A percentile compares a stretch with the other conserved stretches of the same genome.
Conservation (phyloP, 2,113 vertebrate genomes). For the Eurystomus gularis region DNA sequence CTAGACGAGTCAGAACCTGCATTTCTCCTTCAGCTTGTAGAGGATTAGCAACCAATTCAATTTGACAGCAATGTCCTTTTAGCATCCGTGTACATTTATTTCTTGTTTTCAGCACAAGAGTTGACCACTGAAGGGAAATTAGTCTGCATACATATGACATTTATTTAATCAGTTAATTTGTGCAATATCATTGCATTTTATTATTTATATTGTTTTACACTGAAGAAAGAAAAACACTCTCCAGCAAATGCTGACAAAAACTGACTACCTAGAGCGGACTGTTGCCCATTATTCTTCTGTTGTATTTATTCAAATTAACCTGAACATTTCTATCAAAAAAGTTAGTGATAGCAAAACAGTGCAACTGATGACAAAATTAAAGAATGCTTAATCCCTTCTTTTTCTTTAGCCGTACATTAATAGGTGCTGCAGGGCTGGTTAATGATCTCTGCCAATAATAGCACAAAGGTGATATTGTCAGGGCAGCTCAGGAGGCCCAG, state of each 20-base stretch:
- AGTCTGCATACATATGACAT: neutral
- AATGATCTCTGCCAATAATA: neutral
- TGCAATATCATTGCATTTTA: neutral
- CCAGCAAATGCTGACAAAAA: neutral
- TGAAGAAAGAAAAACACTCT: neutral
- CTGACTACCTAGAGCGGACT: neutral
- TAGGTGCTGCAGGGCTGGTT: neutral
- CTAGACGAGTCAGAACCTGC: neutral
- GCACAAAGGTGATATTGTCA: neutral
- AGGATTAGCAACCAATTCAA: neutral
- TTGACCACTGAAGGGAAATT: neutral
- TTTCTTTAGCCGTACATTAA: neutral
- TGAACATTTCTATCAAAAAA: neutral
- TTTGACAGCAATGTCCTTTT: neutral
- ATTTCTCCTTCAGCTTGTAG: neutral
- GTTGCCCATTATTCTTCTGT: neutral
- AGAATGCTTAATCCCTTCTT: neutral
- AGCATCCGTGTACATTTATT: neutral
- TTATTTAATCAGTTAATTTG: neutral
- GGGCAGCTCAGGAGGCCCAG: neutral
- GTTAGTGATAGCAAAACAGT: neutral
- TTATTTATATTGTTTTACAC: neutral
- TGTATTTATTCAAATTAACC: conserved; percentile 10
- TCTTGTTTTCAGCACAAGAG: neutral
- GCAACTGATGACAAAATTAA: neutral